These are phyloP conservation scores for Macrobrachium nipponense DNA, from an alignment of 1,140 invertebrate species.

Conservation along the genomic window DNA sequence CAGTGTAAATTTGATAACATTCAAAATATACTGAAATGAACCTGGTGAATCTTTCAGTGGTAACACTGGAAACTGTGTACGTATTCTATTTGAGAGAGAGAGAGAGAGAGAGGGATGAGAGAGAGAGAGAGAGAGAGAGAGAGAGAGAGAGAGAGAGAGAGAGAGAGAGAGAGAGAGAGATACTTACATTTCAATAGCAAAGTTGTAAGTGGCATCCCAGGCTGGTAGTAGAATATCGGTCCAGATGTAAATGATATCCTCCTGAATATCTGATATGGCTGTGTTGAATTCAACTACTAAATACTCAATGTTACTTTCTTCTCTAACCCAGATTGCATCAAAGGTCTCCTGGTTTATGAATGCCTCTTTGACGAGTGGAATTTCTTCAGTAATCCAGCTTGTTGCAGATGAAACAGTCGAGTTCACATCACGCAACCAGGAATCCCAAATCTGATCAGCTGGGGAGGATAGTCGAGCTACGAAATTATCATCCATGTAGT, in stretches of 20 bases:
- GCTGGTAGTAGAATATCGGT: not conserved
- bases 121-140: no score
- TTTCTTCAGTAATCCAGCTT: conserved; percentile 28
- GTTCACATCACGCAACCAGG: conserved; percentile 22
- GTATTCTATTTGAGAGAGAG: no score
- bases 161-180: no score
- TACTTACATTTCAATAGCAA: conserved; percentile 25
- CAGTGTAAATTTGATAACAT: no score
- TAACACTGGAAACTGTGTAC: no score
- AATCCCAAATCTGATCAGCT: conserved; percentile 16
- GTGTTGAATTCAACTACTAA: conserved; percentile 5
- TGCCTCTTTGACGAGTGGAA: not conserved
- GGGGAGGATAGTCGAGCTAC: conserved; percentile 24
- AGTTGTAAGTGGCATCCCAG: not conserved
- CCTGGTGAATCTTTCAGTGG: no score
- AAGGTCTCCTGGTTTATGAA: conserved; percentile 19
- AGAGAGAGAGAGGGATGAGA: no score
- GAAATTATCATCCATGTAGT: conserved; percentile 4
- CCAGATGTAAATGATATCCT: not conserved
- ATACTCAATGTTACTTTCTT: not conserved
- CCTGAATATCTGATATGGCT: not conserved
- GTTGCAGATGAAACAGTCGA: not conserved
- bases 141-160: no score
- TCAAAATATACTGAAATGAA: no score
- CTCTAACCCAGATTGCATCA: conserved; percentile 16